These are phyloP conservation scores for Dermolepida albohirtum DNA, from an alignment of 2,888 invertebrate genomes.

Conservation along the genomic window DNA sequence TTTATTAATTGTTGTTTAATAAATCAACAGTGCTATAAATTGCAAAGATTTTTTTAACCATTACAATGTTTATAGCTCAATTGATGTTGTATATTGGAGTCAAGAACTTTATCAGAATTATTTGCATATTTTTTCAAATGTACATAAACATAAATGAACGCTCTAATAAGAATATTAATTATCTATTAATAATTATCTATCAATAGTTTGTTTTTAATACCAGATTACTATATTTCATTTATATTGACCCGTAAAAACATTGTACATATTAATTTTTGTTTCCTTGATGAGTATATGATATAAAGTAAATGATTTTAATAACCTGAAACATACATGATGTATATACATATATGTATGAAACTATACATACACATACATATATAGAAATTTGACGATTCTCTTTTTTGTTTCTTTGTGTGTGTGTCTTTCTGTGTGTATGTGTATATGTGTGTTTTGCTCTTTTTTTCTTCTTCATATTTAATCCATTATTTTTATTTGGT, in stretches of 20 bases:
- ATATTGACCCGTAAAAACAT: slow-evolving; percentile 36
- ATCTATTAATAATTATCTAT: too few relatives aligned
- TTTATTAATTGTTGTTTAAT: too few relatives aligned
- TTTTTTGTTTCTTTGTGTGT: slow-evolving; percentile 36
- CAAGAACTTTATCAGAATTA: too few relatives aligned
- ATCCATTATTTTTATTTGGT: slow-evolving; percentile 23
- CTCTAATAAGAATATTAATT: too few relatives aligned
- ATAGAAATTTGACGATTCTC: slow-evolving; percentile 35
- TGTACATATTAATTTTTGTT: slow-evolving; percentile 33
- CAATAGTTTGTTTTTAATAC: slow-evolving; percentile 1
- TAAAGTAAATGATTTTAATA: slow-evolving; percentile 35
- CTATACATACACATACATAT: slow-evolving; percentile 12
- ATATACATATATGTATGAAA: slow-evolving; percentile 3
- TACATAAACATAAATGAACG: too few relatives aligned
- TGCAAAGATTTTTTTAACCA: too few relatives aligned
- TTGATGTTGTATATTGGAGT: too few relatives aligned
- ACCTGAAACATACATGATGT: slow-evolving; percentile 26
- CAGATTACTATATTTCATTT: slow-evolving; percentile 34
- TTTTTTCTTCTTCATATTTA: not conserved
- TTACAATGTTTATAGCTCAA: too few relatives aligned
- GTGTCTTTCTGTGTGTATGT: slow-evolving; percentile 1
- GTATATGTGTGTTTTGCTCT: slow-evolving; percentile 15
- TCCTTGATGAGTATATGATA: slow-evolving; percentile 27
- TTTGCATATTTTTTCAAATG: too few relatives aligned
- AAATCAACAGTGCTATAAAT: too few relatives aligned